These are phyloP conservation scores for Dendrocincla fuliginosa DNA, from an alignment of 2,797 vertebrate genomes.

Conservation along the genomic window DNA sequence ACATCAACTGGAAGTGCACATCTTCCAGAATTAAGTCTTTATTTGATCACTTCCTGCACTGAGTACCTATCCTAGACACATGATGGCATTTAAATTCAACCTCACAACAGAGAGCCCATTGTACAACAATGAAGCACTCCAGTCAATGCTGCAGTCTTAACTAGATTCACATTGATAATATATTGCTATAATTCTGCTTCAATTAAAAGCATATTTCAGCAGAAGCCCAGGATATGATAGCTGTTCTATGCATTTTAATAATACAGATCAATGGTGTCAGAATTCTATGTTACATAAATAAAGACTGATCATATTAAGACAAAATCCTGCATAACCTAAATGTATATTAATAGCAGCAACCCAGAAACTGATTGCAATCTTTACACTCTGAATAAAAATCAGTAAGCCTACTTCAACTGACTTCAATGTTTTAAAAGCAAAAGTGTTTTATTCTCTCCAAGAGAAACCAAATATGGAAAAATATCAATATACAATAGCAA, in stretches of 20 bases:
- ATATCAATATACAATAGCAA: background rate
- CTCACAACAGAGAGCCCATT: background rate
- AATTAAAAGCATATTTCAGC: conserved; percentile 82
- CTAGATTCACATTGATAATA: conserved; percentile 70
- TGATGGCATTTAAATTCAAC: conserved; percentile 19
- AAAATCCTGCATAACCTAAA: conserved; percentile 61
- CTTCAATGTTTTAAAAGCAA: conserved; percentile 36
- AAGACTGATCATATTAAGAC: conserved; percentile 77
- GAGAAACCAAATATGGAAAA: background rate
- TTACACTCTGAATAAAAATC: conserved; percentile 33
- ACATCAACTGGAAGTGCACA: background rate
- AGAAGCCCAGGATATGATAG: conserved; percentile 69
- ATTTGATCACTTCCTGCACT: conserved; percentile 11
- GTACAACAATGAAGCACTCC: conserved; percentile 4
- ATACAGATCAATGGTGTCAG: conserved; percentile 68
- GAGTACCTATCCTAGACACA: background rate
- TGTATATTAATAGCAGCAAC: conserved; percentile 53
- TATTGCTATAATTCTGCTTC: conserved; percentile 76
- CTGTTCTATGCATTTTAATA: conserved; percentile 75
- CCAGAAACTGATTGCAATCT: conserved; percentile 26
- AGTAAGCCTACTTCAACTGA: conserved; percentile 5
- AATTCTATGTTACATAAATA: conserved; percentile 77
- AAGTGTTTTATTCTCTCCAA: conserved; percentile 6
- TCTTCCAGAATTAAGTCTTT: background rate
- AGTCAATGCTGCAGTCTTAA: conserved; percentile 44